Evolutionary conservation across 92 coral and sea anemone genomes (phyloP).

Genomic region (Zoanthus gigantus): DNA sequence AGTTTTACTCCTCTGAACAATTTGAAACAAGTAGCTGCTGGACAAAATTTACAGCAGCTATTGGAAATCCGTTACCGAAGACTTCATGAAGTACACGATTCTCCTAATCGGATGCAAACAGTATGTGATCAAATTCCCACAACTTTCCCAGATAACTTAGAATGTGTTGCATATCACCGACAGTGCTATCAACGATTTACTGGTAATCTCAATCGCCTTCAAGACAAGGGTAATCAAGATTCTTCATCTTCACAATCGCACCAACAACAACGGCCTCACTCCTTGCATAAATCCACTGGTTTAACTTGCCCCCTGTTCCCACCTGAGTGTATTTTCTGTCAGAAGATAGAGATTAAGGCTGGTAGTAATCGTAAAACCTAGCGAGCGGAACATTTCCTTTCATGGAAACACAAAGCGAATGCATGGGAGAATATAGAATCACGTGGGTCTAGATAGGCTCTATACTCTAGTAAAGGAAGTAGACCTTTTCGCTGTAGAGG

Average conservation of each 20-base stretch:
- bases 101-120: no score
- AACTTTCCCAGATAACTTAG: not conserved
- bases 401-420: not conserved
- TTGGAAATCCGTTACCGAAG: not conserved
- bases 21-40: not conserved
- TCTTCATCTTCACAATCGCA: not conserved
- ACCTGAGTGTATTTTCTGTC: not conserved
- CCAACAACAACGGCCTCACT: not conserved
- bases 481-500: conserved; percentile 45
- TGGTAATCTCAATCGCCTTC: no score
- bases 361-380: not conserved
- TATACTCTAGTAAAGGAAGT: conserved; percentile 15
- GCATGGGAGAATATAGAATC: not conserved
- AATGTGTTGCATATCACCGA: not conserved
- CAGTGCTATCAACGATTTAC: conserved; percentile 1
- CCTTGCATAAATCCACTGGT: no score
- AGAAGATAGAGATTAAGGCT: no score
- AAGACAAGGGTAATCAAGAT: no score
- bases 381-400: not conserved
- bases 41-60: not conserved
- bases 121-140: no score
- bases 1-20: no score
- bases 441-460: conserved; percentile 38
- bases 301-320: no score
- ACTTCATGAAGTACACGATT: no score